Conservation (phyloP, 2,888 invertebrate species). For the Incurvaria masculella region DNA sequence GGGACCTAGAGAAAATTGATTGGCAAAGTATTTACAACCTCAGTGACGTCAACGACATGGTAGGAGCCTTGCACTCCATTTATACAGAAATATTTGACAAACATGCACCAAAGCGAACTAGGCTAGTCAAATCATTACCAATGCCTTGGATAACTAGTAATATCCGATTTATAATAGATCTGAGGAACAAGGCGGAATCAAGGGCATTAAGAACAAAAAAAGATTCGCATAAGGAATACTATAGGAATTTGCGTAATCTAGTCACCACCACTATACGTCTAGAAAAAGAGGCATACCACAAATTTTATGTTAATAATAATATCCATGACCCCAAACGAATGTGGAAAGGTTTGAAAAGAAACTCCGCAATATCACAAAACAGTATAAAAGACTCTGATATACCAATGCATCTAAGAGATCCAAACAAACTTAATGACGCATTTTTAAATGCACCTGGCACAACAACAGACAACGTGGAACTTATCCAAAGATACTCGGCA, state of each 20-base stretch:
- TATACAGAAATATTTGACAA: background rate
- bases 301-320: background rate
- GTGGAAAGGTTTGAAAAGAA: background rate
- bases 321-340: background rate
- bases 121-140: background rate
- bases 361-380: background rate
- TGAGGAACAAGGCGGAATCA: background rate
- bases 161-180: background rate
- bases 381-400: background rate
- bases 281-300: slow-evolving; percentile 1
- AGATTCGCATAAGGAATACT: background rate
- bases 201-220: background rate
- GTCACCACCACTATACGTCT: background rate
- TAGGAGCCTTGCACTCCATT: background rate
- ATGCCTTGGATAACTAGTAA: slow-evolving; percentile 1
- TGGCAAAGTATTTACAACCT: background rate
- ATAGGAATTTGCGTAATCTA: background rate
- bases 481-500: background rate
- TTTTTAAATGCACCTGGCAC: background rate
- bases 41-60: background rate
- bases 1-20: background rate
- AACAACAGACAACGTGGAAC: background rate
- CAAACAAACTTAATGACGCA: background rate
- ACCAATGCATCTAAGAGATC: background rate
- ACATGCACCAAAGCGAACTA: background rate